These are phyloP conservation scores for Neotoma lepida DNA, from an alignment of 2,113 vertebrate genomes.

Conservation along the genomic window DNA sequence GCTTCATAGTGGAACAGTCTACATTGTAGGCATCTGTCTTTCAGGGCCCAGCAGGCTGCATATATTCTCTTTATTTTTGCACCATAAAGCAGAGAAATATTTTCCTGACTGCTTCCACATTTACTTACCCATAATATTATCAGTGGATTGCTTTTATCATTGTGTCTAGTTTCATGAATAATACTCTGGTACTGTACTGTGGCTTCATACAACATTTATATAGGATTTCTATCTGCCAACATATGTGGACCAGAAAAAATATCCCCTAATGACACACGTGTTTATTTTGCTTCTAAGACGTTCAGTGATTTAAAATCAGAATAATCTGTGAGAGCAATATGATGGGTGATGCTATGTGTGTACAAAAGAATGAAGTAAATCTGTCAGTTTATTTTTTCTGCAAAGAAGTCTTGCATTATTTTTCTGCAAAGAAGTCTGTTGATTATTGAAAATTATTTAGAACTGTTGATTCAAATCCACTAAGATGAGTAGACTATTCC, in stretches of 20 bases:
- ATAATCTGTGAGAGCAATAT: not conserved
- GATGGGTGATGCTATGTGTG: not conserved
- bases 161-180: slow-evolving; percentile 69
- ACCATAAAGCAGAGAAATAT: slow-evolving; percentile 76
- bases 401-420: slow-evolving; percentile 50
- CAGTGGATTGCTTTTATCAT: slow-evolving; percentile 75
- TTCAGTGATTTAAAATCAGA: slow-evolving; percentile 56
- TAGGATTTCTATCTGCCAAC: slow-evolving; percentile 58
- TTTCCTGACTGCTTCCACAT: slow-evolving; percentile 64
- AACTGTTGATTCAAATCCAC: slow-evolving; percentile 63
- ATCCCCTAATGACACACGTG: not conserved
- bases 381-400: not conserved
- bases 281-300: slow-evolving; percentile 72
- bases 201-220: slow-evolving; percentile 57
- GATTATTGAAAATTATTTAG: slow-evolving; percentile 68
- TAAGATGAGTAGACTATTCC: slow-evolving; percentile 51
- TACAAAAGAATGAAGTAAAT: slow-evolving; percentile 59
- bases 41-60: slow-evolving; percentile 68
- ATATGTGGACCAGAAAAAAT: slow-evolving; percentile 55
- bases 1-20: slow-evolving; percentile 24
- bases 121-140: slow-evolving; percentile 71
- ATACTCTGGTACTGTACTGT: slow-evolving; percentile 49
- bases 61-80: slow-evolving; percentile 47
- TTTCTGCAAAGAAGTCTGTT: slow-evolving; percentile 40
- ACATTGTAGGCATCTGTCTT: slow-evolving; percentile 67